Evolutionary conservation across 2,113 vertebrate genomes (phyloP).

Genomic region (Arenaria interpres): DNA sequence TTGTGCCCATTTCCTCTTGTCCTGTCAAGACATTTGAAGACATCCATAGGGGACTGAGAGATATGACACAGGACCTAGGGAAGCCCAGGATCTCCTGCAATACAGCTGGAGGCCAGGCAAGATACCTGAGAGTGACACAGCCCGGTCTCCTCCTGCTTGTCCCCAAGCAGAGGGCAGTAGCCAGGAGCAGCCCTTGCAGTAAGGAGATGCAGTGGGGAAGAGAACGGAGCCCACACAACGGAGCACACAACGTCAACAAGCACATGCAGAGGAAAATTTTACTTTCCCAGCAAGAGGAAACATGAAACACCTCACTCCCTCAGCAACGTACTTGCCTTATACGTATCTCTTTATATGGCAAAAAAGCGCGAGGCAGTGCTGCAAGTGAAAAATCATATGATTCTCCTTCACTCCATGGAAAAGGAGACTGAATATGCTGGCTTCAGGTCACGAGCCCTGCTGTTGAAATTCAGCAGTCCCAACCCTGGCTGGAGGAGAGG

Average conservation of each 20-base stretch:
- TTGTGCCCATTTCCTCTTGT: too few species aligned
- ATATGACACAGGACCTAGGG: neutral
- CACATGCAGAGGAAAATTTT: neutral
- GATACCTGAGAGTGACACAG: neutral
- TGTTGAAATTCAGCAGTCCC: neutral
- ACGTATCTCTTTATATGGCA: neutral
- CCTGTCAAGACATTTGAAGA: too few species aligned
- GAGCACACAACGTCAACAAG: fast-evolving
- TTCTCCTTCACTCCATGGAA: neutral
- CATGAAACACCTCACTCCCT: neutral
- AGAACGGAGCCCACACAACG: neutral
- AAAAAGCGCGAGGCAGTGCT: neutral
- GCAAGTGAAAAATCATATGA: neutral
- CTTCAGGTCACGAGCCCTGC: neutral
- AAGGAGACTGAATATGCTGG: neutral
- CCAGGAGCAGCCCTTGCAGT: neutral
- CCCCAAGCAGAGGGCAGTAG: neutral
- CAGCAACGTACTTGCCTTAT: neutral
- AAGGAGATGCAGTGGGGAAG: neutral
- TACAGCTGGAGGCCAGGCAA: neutral
- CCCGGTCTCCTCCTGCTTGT: neutral
- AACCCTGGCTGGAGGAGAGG: neutral
- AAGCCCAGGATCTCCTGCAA: neutral
- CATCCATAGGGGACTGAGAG: neutral
- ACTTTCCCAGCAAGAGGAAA: neutral